Conservation (phyloP, 2,888 invertebrate genomes). For the Heliconius charithonia region DNA sequence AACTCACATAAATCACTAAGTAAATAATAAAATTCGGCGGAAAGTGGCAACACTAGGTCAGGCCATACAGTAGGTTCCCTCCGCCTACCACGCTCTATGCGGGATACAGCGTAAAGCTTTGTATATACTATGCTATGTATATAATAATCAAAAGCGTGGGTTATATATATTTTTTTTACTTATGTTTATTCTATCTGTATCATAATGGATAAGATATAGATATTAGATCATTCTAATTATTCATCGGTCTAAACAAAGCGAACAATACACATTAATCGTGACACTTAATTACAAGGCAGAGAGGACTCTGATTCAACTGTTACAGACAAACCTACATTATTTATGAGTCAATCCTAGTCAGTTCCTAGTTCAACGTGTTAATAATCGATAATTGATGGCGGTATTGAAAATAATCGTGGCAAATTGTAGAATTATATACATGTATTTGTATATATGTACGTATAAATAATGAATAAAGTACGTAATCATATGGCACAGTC, state of each 20-base stretch:
- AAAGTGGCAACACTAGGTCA: too few relatives aligned
- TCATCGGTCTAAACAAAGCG: slow-evolving; percentile 31
- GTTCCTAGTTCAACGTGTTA: slow-evolving; percentile 38
- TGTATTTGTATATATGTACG: not conserved
- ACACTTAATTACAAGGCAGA: slow-evolving; percentile 41
- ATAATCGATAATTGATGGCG: slow-evolving; percentile 44
- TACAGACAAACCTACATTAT: slow-evolving; percentile 49
- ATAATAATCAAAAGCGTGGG: not conserved
- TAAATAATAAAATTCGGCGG: too few relatives aligned
- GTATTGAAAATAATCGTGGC: slow-evolving; percentile 24
- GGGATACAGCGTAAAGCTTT: too few relatives aligned
- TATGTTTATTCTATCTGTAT: not conserved
- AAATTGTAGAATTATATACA: slow-evolving; percentile 1
- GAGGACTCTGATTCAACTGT: slow-evolving; percentile 50
- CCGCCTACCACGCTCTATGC: too few relatives aligned
- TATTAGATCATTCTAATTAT: slow-evolving; percentile 33
- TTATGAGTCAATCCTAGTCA: slow-evolving; percentile 46
- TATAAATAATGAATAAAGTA: not conserved
- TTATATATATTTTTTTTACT: not conserved
- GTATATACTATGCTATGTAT: too few relatives aligned
- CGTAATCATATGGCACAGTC: too few relatives aligned
- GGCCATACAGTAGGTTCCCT: too few relatives aligned
- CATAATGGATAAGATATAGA: slow-evolving; percentile 6
- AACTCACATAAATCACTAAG: not conserved
- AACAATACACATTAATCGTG: slow-evolving; percentile 39